Base-by-base conservation (phyloP, 35 echinoderm and acorn worm genomes). In the Heliocidaris erythrogramma region DNA sequence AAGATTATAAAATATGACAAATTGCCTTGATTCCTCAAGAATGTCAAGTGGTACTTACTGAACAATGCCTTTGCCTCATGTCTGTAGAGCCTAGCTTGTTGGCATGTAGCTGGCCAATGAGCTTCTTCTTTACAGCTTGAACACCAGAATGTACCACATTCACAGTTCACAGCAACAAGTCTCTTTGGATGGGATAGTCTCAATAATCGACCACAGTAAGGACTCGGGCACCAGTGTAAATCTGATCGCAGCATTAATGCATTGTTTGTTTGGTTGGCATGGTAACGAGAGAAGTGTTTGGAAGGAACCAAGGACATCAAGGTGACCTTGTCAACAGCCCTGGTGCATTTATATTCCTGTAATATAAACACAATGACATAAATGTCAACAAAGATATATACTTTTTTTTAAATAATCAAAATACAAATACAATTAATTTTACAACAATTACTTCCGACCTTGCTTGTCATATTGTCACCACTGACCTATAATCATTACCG, bases 61-160 rank as follows among this genome's bases (percentile, higher is more conserved):
- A 88, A 48, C 7, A 88, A 88, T 10, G 2, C 17, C 47, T 93
- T 48, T 94, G 59, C 31, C 13, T 85, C 92, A 5, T 71, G 12
- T 48, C 93, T 88, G 93, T 99, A 99, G 8, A 86, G 71, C 42
- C 50, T 88, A 69, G 98, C 98, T 60, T 99, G 98, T 49, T 96
- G 88, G 85, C 98, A 99, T 17, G 96, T 92, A 60, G 97, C 98
- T 30, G 98, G 98, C 98, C 98, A 99, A 95, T 99, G 98, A 52
- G 90, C 97, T 50, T 85, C 94, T 86, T 96, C 97, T 85, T 96
- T 99, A 95, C 97, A 99, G 17, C 48, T 49, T 9, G 94, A 61
- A 85, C 98, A 99, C 98, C 98, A 99, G 24, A 95, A 94, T 53
- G 88, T 92, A 60, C 98, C 98, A 93, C 98, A 99, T 17, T 94